phyloP scores from a whole-genome alignment of 2,797 vertebrate genomes.

The Pangasius larnaudii region DNA sequence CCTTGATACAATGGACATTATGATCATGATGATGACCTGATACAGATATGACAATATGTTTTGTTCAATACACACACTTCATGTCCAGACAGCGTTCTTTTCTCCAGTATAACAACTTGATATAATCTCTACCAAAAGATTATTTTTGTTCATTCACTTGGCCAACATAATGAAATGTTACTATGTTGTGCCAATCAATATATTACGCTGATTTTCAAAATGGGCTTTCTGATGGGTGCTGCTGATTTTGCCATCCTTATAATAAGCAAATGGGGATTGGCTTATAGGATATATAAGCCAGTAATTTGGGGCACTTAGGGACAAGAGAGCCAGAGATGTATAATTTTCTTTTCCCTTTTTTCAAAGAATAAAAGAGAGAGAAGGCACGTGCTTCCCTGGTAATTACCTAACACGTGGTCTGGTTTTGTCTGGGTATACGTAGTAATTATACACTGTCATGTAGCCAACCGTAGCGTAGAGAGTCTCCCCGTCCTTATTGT shows the following conservation, averaged over 20 bases:
- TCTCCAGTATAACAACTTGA: conserved; percentile 47
- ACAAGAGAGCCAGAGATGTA: conserved; percentile 81
- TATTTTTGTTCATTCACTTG: conserved; percentile 52
- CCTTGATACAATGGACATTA: conserved; percentile 48
- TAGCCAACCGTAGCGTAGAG: conserved; percentile 99
- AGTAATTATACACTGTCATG: conserved; percentile 99
- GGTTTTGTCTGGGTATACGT: conserved; percentile 99
- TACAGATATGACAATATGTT: conserved; percentile 51
- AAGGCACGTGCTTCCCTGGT: conserved; percentile 92
- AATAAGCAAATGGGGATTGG: conserved; percentile 72
- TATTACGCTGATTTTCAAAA: conserved; percentile 56
- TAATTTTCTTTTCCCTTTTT: conserved; percentile 79
- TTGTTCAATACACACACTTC: conserved; percentile 48
- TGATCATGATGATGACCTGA: conserved; percentile 45
- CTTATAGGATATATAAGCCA: conserved; percentile 77
- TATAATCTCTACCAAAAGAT: conserved; percentile 49
- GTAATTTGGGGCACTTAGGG: conserved; percentile 78
- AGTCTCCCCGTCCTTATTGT: conserved; percentile 99
- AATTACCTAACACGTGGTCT: conserved; percentile 99
- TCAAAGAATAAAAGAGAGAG: conserved; percentile 84
- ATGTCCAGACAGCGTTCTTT: conserved; percentile 46
- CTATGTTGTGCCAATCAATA: conserved; percentile 59
- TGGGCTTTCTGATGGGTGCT: conserved; percentile 55
- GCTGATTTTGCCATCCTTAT: conserved; percentile 65
- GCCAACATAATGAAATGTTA: conserved; percentile 60